Evolutionary conservation across 1,140 invertebrate species (phyloP).

Genomic region (Aplysia californica): DNA sequence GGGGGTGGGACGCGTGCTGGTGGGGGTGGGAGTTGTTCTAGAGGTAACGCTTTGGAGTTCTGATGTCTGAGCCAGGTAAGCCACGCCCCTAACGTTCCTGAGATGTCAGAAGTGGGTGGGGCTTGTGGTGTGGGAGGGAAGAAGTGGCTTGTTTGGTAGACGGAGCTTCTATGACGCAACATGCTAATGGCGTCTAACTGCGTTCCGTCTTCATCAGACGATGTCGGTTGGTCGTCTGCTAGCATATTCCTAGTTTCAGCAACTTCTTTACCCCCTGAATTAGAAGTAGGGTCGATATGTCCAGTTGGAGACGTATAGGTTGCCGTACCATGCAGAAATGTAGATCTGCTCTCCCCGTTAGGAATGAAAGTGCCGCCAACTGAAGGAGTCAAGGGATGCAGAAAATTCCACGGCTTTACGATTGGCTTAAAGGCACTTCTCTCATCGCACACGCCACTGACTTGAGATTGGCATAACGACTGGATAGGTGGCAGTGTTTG

Average conservation of each 20-base stretch:
- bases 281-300: neutral
- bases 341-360: no score
- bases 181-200: neutral
- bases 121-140: neutral
- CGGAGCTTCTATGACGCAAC: neutral
- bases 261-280: neutral
- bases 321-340: neutral
- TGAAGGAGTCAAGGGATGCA: neutral
- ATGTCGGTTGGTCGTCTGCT: neutral
- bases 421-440: slow-evolving; percentile 6
- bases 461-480: neutral
- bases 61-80: neutral
- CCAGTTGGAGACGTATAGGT: no score
- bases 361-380: no score
- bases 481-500: neutral
- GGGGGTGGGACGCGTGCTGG: neutral
- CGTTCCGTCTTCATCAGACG: neutral
- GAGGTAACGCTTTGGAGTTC: neutral
- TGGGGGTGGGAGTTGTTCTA: no score
- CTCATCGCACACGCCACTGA: no score
- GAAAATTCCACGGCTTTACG: no score
- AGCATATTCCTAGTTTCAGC: neutral
- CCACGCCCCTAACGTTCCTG: neutral
- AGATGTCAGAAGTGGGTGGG: neutral
- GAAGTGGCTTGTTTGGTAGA: neutral